Conservation (phyloP, 2,888 invertebrate species). For the Andrena haemorrhoa region DNA sequence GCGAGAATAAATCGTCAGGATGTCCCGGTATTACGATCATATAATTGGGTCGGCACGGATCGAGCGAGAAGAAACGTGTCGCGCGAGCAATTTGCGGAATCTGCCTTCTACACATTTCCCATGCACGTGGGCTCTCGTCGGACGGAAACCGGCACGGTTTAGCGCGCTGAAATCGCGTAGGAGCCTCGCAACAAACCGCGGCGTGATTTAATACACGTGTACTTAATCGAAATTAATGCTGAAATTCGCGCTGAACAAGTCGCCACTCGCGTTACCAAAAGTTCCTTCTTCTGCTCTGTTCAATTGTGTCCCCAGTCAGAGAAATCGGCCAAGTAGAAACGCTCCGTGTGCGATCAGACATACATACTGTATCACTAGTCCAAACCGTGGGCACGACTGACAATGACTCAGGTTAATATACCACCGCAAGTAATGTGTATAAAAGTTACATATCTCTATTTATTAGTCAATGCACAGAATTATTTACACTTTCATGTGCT, state of each 20-base stretch:
- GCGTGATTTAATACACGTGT: slow-evolving; percentile 16
- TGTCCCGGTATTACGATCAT: slow-evolving; percentile 45
- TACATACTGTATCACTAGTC: not conserved
- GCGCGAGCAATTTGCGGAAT: slow-evolving; percentile 57
- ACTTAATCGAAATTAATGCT: slow-evolving; percentile 35
- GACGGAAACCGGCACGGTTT: slow-evolving; percentile 27
- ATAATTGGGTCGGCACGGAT: slow-evolving; percentile 57
- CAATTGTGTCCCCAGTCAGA: not conserved
- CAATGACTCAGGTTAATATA: too few species aligned
- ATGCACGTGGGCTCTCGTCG: not conserved
- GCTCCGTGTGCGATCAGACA: not conserved
- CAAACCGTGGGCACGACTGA: too few species aligned
- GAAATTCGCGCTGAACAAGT: not conserved
- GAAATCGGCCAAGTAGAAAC: not conserved
- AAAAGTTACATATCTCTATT: too few species aligned
- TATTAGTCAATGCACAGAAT: too few species aligned
- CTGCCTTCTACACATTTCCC: slow-evolving; percentile 30
- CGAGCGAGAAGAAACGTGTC: slow-evolving; percentile 47
- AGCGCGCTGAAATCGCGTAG: slow-evolving; percentile 18
- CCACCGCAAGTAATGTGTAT: not conserved
- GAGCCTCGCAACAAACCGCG: slow-evolving; percentile 22
- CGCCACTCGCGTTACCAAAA: not conserved
- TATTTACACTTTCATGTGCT: too few species aligned
- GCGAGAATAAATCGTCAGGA: slow-evolving; percentile 51
- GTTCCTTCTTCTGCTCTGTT: too few species aligned